phyloP scores from a whole-genome alignment of 2,888 invertebrate species.

The Apodemia zela region DNA sequence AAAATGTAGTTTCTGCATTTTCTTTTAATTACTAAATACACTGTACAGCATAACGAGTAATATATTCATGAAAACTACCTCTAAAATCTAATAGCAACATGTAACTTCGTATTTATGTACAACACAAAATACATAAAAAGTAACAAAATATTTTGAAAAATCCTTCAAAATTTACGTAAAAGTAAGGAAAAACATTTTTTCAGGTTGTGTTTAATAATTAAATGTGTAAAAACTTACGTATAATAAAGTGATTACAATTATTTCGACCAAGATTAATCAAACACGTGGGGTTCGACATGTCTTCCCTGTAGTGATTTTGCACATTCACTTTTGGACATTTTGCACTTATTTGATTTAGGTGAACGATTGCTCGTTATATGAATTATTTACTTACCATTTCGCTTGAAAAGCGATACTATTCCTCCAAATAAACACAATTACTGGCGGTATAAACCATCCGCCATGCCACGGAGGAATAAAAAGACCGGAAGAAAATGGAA shows the following conservation, averaged over 20 bases:
- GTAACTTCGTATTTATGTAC: background rate
- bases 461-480: conserved; percentile 80
- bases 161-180: background rate
- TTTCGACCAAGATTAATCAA: conserved; percentile 34
- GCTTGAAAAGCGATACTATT: conserved; percentile 70
- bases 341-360: conserved; percentile 35
- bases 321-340: conserved; percentile 41
- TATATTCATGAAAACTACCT: no score
- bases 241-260: conserved; percentile 27
- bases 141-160: background rate
- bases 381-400: conserved; percentile 69
- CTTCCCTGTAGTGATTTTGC: conserved; percentile 24
- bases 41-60: background rate
- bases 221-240: conserved; percentile 27
- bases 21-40: background rate
- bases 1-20: background rate
- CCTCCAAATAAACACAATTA: conserved; percentile 69
- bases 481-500: conserved; percentile 66
- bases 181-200: background rate
- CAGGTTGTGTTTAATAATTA: background rate
- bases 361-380: conserved; percentile 37
- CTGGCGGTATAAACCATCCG: conserved; percentile 74
- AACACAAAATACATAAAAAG: background rate
- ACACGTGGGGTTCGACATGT: conserved; percentile 42
- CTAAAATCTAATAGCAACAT: background rate